Evolutionary conservation across 1,140 invertebrate species (phyloP).

Genomic region (Lordiphosa stackelbergi): DNA sequence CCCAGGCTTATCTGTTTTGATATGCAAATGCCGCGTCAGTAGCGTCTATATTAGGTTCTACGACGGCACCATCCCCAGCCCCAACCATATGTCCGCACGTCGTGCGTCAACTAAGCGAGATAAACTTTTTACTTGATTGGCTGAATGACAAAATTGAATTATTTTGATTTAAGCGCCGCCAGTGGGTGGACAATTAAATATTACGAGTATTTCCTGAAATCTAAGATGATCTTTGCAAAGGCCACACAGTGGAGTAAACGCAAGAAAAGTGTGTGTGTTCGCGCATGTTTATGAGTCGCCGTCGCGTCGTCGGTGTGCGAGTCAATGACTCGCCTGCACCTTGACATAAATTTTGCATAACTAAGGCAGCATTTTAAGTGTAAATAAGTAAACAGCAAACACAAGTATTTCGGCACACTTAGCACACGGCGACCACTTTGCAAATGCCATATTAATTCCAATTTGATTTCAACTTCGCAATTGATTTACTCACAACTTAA

Average conservation of each 20-base stretch:
- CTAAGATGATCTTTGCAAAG: conserved; percentile 18
- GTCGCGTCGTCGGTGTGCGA: conserved; percentile 7
- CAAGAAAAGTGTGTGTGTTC: not conserved
- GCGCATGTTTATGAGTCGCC: not conserved
- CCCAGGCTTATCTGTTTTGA: conserved; percentile 24
- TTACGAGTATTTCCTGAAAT: conserved; percentile 48
- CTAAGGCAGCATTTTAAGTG: conserved; percentile 19
- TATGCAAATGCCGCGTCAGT: conserved; percentile 11
- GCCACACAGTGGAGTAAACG: not conserved
- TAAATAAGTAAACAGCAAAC: conserved; percentile 7
- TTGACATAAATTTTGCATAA: conserved; percentile 61
- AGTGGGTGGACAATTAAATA: conserved; percentile 73
- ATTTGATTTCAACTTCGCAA: conserved; percentile 21
- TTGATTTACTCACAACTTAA: conserved; percentile 42
- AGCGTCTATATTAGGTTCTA: not conserved
- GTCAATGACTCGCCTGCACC: conserved; percentile 49
- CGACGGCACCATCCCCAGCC: too few species aligned
- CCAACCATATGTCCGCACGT: not conserved
- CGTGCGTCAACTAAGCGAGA: conserved; percentile 40
- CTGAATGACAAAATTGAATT: conserved; percentile 76
- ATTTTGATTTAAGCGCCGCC: conserved; percentile 70
- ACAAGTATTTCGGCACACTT: conserved; percentile 21
- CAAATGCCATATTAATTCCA: not conserved
- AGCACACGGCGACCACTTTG: not conserved
- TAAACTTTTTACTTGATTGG: conserved; percentile 68